A percentile compares a stretch with the other conserved stretches of the same genome.
These are phyloP conservation scores for Campoletis sonorensis DNA, from an alignment of 1,140 invertebrate species.

Conservation along the genomic window DNA sequence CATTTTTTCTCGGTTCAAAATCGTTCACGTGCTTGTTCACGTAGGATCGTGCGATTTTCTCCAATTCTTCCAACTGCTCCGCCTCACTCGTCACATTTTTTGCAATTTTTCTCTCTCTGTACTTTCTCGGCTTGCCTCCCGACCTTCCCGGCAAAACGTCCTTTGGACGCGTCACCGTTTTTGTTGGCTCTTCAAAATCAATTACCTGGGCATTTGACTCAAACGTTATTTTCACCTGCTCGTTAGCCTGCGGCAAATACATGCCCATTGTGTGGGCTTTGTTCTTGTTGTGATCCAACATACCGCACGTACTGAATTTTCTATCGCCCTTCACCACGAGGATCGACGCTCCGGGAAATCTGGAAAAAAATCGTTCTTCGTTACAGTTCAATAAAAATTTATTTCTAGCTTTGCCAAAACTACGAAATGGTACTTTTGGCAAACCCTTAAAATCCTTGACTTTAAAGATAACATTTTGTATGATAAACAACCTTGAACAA, in stretches of 20 bases:
- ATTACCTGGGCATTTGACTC: conserved; percentile 79
- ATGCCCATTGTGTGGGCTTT: conserved; percentile 76
- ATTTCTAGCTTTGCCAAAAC: too few relatives aligned
- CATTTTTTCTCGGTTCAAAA: conserved; percentile 32
- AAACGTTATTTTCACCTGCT: conserved; percentile 83
- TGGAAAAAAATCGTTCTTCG: neutral
- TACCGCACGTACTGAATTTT: conserved; percentile 85
- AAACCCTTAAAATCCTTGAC: too few relatives aligned
- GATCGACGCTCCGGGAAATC: conserved; percentile 84
- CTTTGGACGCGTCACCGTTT: conserved; percentile 35
- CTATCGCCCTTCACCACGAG: conserved; percentile 87
- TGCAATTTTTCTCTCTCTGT: conserved; percentile 22
- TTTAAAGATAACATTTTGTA: too few relatives aligned
- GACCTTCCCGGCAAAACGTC: neutral
- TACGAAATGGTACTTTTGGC: too few relatives aligned
- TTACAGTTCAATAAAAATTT: too few relatives aligned
- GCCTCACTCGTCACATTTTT: neutral
- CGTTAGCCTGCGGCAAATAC: conserved; percentile 78
- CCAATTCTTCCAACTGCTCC: conserved; percentile 42
- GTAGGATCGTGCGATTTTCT: conserved; percentile 47
- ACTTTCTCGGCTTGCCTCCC: conserved; percentile 13
- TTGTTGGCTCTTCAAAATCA: conserved; percentile 59
- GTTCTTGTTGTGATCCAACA: conserved; percentile 83
- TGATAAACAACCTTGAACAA: conserved; percentile 78
- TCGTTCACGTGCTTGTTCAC: conserved; percentile 45